Evolutionary conservation across 2,113 vertebrate genomes (phyloP).

Genomic region (Lampris incognitus): DNA sequence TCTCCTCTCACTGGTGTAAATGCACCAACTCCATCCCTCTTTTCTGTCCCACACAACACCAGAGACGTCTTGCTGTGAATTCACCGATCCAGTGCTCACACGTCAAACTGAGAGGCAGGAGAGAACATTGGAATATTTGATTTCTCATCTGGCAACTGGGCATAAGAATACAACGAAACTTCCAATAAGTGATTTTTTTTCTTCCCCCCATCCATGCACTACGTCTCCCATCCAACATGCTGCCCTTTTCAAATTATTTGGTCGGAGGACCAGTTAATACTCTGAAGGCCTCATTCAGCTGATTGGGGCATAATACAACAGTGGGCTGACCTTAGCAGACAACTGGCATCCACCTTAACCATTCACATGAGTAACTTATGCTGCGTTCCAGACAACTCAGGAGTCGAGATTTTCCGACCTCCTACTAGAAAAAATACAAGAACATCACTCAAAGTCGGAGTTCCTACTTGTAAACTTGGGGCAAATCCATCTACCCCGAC

Average conservation of each 20-base stretch:
- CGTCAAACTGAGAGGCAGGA: constrained; percentile 68
- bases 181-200: constrained; percentile 67
- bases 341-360: too few species aligned
- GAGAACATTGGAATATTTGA: constrained; percentile 78
- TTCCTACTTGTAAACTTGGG: too few species aligned
- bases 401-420: too few species aligned
- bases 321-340: too few species aligned
- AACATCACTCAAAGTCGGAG: too few species aligned
- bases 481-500: too few species aligned
- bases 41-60: constrained; percentile 46
- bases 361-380: too few species aligned
- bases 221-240: background rate
- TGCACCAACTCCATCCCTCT: constrained; percentile 53
- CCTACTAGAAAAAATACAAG: too few species aligned
- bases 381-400: too few species aligned
- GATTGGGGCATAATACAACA: too few species aligned
- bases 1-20: constrained; percentile 63
- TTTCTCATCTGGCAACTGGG: constrained; percentile 72
- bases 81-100: constrained; percentile 71
- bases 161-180: constrained; percentile 68
- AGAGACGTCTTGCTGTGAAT: constrained; percentile 72
- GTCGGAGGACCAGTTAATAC: background rate
- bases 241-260: background rate
- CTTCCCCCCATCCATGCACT: constrained; percentile 9
- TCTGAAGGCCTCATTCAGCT: too few species aligned